phyloP scores from a whole-genome alignment of 2,113 vertebrate species.

The Neotragus moschatus region DNA sequence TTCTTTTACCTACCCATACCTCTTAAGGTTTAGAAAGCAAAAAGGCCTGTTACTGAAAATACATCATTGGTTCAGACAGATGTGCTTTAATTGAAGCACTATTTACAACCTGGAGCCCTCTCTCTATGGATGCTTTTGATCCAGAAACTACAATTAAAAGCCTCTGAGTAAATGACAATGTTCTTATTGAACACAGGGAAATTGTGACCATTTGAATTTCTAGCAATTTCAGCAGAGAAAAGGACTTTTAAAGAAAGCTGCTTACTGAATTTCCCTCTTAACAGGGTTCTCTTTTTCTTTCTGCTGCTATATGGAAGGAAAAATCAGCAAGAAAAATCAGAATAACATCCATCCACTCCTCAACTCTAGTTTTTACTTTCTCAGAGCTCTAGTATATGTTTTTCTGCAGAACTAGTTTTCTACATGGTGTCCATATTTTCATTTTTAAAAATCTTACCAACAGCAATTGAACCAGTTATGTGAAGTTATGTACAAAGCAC shows the following conservation, averaged over 20 bases:
- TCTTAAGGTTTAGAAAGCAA: not conserved
- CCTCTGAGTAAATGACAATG: not conserved
- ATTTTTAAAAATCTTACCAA: not conserved
- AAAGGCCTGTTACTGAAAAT: not conserved
- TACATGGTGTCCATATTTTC: not conserved
- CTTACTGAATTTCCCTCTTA: not conserved
- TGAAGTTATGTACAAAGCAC: not conserved
- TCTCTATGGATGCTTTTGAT: not conserved
- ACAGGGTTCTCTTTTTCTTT: not conserved
- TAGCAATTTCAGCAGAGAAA: not conserved
- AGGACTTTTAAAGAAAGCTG: not conserved
- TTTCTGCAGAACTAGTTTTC: slow-evolving; percentile 8
- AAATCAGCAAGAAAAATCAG: not conserved
- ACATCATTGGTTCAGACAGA: not conserved
- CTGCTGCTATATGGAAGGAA: not conserved
- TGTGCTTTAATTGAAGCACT: not conserved
- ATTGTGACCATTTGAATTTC: not conserved
- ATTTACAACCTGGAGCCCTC: not conserved
- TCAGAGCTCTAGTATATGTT: not conserved
- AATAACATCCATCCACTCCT: not conserved
- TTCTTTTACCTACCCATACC: not conserved
- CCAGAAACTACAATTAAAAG: not conserved
- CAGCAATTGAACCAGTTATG: not conserved
- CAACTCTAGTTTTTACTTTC: not conserved
- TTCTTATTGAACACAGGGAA: not conserved